Conservation (phyloP, 2,113 vertebrate species). For the Neomonachus schauinslandi region DNA sequence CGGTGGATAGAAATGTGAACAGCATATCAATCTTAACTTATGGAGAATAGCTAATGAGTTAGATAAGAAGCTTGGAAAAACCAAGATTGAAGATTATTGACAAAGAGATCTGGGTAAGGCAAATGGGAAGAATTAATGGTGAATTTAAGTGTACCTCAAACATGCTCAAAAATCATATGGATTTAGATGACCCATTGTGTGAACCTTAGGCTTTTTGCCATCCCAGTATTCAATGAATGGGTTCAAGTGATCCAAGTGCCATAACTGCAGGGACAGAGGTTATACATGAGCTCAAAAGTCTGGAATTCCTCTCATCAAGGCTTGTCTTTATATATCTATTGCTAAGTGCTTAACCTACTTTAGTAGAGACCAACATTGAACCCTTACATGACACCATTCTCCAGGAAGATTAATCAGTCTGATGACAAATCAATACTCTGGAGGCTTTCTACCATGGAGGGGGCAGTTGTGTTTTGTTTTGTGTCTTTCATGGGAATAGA, state of each 20-base stretch:
- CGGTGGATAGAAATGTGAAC: neutral
- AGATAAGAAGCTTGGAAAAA: neutral
- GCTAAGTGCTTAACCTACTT: neutral
- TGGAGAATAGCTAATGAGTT: neutral
- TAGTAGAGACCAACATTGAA: neutral
- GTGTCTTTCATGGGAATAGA: neutral
- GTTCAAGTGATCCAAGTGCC: neutral
- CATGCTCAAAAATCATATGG: neutral
- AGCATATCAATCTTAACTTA: neutral
- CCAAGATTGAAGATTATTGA: neutral
- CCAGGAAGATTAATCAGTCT: neutral
- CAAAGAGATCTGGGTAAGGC: neutral
- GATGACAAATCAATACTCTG: neutral
- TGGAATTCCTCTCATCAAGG: neutral
- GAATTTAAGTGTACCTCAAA: neutral
- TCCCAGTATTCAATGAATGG: neutral
- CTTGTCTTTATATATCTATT: neutral
- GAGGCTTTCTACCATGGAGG: neutral
- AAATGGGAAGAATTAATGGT: neutral
- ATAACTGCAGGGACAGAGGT: neutral
- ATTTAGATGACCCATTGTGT: neutral
- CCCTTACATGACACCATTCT: neutral
- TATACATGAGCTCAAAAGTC: neutral
- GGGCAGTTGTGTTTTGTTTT: neutral
- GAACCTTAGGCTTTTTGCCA: neutral